phyloP scores from a whole-genome alignment of 2,888 invertebrate species.

The Lathronympha strigana region DNA sequence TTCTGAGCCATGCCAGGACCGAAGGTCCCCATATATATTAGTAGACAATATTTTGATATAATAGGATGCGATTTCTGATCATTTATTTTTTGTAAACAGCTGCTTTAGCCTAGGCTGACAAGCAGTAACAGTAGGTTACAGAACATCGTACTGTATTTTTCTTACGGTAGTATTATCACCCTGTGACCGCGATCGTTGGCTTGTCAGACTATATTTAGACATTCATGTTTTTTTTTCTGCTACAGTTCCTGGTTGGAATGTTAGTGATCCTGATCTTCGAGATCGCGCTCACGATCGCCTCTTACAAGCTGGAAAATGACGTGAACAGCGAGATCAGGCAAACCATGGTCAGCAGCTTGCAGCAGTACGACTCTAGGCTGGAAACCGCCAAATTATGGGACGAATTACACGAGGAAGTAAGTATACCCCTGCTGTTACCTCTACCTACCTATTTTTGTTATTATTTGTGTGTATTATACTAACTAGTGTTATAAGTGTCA shows the following conservation, averaged over 20 bases:
- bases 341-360: constrained; percentile 62
- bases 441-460: neutral
- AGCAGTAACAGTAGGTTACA: no score
- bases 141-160: no score
- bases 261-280: constrained; percentile 68
- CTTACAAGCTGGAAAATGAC: constrained; percentile 60
- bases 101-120: no score
- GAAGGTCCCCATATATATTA: no score
- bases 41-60: no score
- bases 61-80: no score
- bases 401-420: constrained; percentile 67
- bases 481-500: no score
- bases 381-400: constrained; percentile 70
- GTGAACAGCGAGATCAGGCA: constrained; percentile 57
- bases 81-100: no score
- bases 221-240: constrained; percentile 40
- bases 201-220: neutral
- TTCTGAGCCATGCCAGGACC: no score
- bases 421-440: constrained; percentile 44
- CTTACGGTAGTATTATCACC: no score
- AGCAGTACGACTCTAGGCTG: constrained; percentile 55
- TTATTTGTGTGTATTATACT: no score
- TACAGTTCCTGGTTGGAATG: constrained; percentile 67
- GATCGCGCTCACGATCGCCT: constrained; percentile 62
- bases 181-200: no score